These are phyloP conservation scores for Phrynocephalus forsythii DNA, from an alignment of 2,797 vertebrate genomes.

Conservation along the genomic window DNA sequence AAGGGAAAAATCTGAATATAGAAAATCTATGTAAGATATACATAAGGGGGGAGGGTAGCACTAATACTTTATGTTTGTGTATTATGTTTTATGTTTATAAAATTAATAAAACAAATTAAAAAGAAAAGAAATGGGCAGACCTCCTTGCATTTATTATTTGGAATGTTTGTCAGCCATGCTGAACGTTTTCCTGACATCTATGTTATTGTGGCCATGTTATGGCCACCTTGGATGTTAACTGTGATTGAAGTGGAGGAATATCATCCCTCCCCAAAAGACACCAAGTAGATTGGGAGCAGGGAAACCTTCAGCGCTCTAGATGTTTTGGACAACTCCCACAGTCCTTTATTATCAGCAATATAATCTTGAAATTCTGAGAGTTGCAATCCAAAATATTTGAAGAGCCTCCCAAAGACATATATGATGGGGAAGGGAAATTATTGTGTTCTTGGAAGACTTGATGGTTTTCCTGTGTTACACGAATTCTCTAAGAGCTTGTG, in stretches of 20 bases:
- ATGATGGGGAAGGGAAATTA: background rate
- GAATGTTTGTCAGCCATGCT: background rate
- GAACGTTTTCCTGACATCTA: background rate
- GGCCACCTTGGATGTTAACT: background rate
- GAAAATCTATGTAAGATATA: no score
- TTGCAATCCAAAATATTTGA: no score
- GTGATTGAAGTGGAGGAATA: background rate
- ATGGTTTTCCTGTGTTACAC: background rate
- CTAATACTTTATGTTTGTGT: no score
- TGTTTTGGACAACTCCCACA: no score
- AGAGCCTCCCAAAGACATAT: background rate
- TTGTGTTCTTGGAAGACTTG: background rate
- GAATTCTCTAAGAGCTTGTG: background rate
- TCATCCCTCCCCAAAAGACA: background rate
- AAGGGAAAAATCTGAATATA: no score
- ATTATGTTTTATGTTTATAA: no score
- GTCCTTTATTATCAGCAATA: no score
- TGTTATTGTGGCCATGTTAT: background rate
- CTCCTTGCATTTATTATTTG: background rate
- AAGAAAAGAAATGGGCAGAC: background rate
- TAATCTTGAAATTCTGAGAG: no score
- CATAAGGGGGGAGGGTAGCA: no score
- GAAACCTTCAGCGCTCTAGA: no score
- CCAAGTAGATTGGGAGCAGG: no score
- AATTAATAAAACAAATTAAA: no score